Base-by-base conservation (phyloP, 2,113 vertebrate species). In the Amazona vittata region DNA sequence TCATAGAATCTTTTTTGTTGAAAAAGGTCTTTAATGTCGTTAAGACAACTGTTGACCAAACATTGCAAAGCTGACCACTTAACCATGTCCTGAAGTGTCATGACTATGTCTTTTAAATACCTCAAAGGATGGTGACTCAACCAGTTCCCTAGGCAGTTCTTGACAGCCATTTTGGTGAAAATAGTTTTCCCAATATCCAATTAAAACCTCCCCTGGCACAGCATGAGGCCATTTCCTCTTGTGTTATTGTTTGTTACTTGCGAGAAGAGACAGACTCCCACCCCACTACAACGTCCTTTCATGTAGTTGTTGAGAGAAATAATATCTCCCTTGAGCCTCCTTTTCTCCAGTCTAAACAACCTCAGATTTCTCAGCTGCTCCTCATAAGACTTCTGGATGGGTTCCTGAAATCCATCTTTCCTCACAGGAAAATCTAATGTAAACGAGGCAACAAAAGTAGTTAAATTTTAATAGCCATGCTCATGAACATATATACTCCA, bases 401-500 rank as follows among this genome's bases (percentile, higher is more conserved):
- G 52, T 75, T 78, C 20, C 12, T 47, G 29, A 92, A 74, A 65
- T 6, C 4, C 24, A 44, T 19, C 8, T 63, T 50, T 84, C 6
- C n/a, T 60, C 5, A 68, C 6, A 74, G 17, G 11, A 21, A 65
- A 67, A 65, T 50, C 6, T 57, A 43, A 50, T 37, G 29, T 57
- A 47, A 90, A 74, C 16, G 29, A 35, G 4, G 1, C 4, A 69
- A 52, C 63, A 69, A 33, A 82, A 64, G 4, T 12, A 57, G 8
- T 26, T 39, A 29, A 13, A 49, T 76, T 59, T 83, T 79, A 52
- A 63, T 31, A n/a, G 4, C 7, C 16, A 6, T 44, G 6, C 6
- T 69, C 4, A 26, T 37, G 39, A 84, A n/a, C 0, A 0, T 39
- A 50, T 6, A 13, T 10, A 3, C 5, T 14, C 8, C 8, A 57